These are phyloP conservation scores for Phaonia tiefii DNA, from an alignment of 2,888 invertebrate genomes.

Conservation along the genomic window DNA sequence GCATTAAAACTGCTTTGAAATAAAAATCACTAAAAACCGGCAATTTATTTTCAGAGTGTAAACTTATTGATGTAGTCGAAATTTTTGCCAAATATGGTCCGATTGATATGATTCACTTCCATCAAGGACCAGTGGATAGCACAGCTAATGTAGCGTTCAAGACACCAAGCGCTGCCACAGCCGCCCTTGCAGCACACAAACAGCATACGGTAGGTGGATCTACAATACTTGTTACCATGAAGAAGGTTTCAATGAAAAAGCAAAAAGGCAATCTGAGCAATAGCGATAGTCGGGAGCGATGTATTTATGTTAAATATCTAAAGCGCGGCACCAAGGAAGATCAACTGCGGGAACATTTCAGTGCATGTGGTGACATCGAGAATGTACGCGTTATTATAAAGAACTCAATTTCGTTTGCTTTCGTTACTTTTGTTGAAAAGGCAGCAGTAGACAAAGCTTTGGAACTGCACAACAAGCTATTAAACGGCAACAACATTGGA, in stretches of 20 bases:
- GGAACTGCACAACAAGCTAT: slow-evolving; percentile 69
- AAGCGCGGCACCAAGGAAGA: slow-evolving; percentile 63
- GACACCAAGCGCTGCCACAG: slow-evolving; percentile 68
- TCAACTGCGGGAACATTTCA: slow-evolving; percentile 68
- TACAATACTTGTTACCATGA: slow-evolving; percentile 30
- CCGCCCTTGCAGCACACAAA: slow-evolving; percentile 70
- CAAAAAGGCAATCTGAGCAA: not conserved
- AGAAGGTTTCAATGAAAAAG: slow-evolving; percentile 16
- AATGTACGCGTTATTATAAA: slow-evolving; percentile 26
- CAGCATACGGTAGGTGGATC: slow-evolving; percentile 41
- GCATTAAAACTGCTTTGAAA: not conserved
- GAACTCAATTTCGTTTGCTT: slow-evolving; percentile 58
- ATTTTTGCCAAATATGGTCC: slow-evolving; percentile 73
- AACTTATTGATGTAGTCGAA: slow-evolving; percentile 70
- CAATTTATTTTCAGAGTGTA: slow-evolving; percentile 69
- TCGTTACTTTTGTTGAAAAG: slow-evolving; percentile 67
- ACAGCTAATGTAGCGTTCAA: slow-evolving; percentile 69
- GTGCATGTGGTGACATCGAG: slow-evolving; percentile 71
- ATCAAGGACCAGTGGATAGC: slow-evolving; percentile 45
- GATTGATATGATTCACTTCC: slow-evolving; percentile 66
- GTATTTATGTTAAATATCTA: slow-evolving; percentile 65
- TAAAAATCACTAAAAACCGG: slow-evolving; percentile 18
- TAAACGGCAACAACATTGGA: slow-evolving; percentile 70
- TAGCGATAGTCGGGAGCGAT: slow-evolving; percentile 63
- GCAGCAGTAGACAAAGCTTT: slow-evolving; percentile 61